A percentile compares a stretch with the other conserved stretches of the same genome.
These are phyloP conservation scores for Gortyna flavago DNA, from an alignment of 2,888 invertebrate species.

Conservation along the genomic window DNA sequence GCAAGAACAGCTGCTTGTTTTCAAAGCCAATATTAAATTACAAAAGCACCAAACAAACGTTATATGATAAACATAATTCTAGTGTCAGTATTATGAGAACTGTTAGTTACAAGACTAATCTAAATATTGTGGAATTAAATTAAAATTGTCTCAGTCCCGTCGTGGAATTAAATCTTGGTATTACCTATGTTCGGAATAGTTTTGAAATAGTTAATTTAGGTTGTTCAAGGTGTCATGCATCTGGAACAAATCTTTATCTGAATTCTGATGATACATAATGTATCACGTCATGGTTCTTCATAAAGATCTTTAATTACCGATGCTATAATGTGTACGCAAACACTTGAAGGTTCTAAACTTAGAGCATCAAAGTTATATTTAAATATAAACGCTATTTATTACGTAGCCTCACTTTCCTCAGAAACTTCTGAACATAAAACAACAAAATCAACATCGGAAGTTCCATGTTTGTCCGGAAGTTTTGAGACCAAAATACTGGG, in stretches of 20 bases:
- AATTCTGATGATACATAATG: neutral
- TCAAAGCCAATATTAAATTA: neutral
- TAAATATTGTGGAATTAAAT: neutral
- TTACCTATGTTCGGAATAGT: constrained; percentile 5
- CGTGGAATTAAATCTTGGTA: constrained; percentile 19
- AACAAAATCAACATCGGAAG: constrained; percentile 28
- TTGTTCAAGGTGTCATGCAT: neutral
- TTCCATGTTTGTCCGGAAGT: constrained; percentile 33
- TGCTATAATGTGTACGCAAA: neutral
- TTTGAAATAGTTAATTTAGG: neutral
- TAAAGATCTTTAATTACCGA: constrained; percentile 9
- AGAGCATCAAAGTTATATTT: neutral
- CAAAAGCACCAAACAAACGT: neutral
- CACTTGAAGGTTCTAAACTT: constrained; percentile 8
- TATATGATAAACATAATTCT: constrained; percentile 9
- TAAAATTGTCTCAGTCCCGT: neutral
- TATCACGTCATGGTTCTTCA: constrained; percentile 6
- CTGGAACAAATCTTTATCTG: constrained; percentile 2
- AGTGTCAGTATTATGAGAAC: neutral
- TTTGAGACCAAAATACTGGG: constrained; percentile 20
- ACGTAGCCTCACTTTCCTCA: neutral
- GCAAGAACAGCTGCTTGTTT: neutral
- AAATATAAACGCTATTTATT: neutral
- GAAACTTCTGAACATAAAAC: neutral
- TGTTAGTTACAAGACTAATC: constrained; percentile 1